Evolutionary conservation across 2,888 invertebrate species (phyloP).

Genomic region (Dysmachus trigonus): DNA sequence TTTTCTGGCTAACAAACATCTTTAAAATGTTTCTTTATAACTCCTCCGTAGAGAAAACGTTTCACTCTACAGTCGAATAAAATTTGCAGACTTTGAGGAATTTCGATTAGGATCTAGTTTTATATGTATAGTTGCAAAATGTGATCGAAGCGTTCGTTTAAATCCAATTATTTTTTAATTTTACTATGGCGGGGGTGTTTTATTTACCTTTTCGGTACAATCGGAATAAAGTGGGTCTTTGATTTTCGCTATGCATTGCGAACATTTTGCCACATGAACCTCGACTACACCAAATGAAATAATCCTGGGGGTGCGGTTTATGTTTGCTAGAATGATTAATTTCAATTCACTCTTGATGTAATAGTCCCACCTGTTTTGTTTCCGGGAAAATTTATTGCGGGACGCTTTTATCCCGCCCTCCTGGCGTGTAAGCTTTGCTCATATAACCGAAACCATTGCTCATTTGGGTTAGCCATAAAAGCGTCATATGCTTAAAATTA

Average conservation of each 20-base stretch:
- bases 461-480: not conserved
- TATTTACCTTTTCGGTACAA: not conserved
- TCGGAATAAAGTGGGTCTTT: not conserved
- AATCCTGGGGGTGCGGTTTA: not conserved
- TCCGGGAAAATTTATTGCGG: not conserved
- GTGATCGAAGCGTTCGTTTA: not conserved
- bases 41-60: not conserved
- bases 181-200: not conserved
- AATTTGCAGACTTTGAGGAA: not conserved
- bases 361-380: not conserved
- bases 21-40: not conserved
- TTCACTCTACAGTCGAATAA: not conserved
- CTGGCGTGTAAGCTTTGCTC: not conserved
- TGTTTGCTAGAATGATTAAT: not conserved
- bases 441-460: not conserved
- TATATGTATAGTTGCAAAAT: not conserved
- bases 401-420: not conserved
- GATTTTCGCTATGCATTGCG: not conserved
- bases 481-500: not conserved
- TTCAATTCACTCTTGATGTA: not conserved
- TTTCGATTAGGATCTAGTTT: not conserved
- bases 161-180: not conserved
- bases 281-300: not conserved
- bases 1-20: not conserved
- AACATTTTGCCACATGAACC: not conserved